phyloP scores from a whole-genome alignment of 2,113 vertebrate genomes.

The Thermophis baileyi region DNA sequence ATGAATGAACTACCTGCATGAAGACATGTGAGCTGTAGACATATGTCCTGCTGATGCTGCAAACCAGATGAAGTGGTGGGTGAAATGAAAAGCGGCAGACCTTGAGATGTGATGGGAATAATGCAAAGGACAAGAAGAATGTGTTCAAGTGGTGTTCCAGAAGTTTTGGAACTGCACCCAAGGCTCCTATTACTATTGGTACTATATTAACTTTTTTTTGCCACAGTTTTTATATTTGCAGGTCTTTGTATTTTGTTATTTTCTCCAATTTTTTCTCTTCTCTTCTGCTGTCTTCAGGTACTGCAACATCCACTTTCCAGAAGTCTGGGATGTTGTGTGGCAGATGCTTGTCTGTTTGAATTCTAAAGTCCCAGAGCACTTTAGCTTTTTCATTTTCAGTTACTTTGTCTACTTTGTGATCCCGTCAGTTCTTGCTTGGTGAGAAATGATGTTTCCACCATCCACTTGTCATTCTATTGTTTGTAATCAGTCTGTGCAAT shows the following conservation, averaged over 20 bases:
- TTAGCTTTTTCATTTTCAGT: neutral
- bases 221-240: neutral
- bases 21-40: no score
- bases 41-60: neutral
- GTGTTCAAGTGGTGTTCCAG: neutral
- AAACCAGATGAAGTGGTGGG: neutral
- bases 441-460: no score
- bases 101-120: neutral
- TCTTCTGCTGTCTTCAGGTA: neutral
- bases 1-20: no score
- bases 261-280: neutral
- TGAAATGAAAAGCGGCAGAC: neutral
- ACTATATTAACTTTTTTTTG: no score
- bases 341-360: neutral
- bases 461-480: neutral
- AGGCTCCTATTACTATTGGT: neutral
- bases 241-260: neutral
- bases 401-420: neutral
- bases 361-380: neutral
- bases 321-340: neutral
- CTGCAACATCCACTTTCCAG: neutral
- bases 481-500: neutral
- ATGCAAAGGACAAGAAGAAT: neutral
- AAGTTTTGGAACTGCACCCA: neutral
- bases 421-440: neutral